Evolutionary conservation across 2,888 invertebrate species (phyloP).

Genomic region (Nebria salina): DNA sequence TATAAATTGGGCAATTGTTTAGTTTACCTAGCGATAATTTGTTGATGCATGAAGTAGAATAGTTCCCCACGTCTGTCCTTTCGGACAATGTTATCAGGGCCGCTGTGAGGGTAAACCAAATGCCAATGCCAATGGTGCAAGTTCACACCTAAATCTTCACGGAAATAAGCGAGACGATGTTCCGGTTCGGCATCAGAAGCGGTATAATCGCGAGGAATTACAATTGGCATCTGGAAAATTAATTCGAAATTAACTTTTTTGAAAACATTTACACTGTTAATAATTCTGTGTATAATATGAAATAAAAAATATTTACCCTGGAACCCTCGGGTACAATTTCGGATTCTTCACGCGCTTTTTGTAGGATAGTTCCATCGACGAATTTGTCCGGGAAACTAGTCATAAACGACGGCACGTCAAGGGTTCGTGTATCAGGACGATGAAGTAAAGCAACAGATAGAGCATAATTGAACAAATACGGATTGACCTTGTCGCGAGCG

Average conservation of each 20-base stretch:
- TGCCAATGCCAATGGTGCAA: constrained; percentile 95
- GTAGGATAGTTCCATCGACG: constrained; percentile 77
- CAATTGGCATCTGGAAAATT: constrained; percentile 68
- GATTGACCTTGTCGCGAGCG: constrained; percentile 78
- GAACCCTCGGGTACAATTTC: constrained; percentile 69
- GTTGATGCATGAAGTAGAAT: constrained; percentile 84
- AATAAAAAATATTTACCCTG: constrained; percentile 64
- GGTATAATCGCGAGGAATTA: constrained; percentile 78
- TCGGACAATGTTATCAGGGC: constrained; percentile 69
- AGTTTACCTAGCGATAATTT: constrained; percentile 67
- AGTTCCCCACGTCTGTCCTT: constrained; percentile 83
- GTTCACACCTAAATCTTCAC: constrained; percentile 86
- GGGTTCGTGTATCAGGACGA: constrained; percentile 74
- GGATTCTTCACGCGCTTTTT: constrained; percentile 75
- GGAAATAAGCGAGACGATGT: constrained; percentile 83
- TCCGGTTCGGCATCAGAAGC: constrained; percentile 80
- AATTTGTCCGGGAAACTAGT: constrained; percentile 87
- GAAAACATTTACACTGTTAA: too few relatives aligned
- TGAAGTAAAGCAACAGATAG: constrained; percentile 80
- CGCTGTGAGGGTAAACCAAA: constrained; percentile 83
- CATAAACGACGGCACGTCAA: constrained; percentile 77
- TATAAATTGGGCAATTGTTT: not conserved
- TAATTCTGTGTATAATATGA: too few relatives aligned
- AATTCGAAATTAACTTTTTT: not conserved
- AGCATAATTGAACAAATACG: constrained; percentile 83